Evolutionary conservation across 2,797 vertebrate genomes (phyloP), one percentile per base, ranked within the genome.

Genomic region (Taeniopygia guttata): DNA sequence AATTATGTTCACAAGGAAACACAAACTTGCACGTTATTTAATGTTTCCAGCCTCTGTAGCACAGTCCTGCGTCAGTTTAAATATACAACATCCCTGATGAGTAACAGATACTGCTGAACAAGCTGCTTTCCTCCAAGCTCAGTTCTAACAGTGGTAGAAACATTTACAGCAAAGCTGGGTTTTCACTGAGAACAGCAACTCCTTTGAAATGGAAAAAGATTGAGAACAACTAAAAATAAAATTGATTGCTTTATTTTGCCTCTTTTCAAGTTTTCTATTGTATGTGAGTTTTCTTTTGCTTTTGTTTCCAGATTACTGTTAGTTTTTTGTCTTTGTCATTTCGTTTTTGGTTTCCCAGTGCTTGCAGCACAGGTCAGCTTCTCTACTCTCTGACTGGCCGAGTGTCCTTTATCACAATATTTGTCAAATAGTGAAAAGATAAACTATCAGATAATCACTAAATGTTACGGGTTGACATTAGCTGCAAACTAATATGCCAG

Each of bases 1-100:
- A 95, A 95, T 95, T 93, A 96, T 73, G 86, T 94, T 96, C 96
- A 91, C 83, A 94, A 95, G 93, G 94, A 96, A 97, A 94, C 81
- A 88, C 94, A 94, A 84, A 91, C 91, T 79, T 82, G 74, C 77
- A 96, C 11, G 5, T 96, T 95, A 94, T 93, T 97, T 96, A 95
- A 93, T 1, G 23, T 96, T 94, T 95, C 95, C 93, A 96, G 90
- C 85, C 94, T 94, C 91, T 80, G 94, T 81, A 91, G 80, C 4
- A 2, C 54, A 81, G 87, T 77, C 64, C 94, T 90, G 74, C 30
- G 15, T 94, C 96, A 91, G 80, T 84, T 96, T 94, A 96, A 95
- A 94, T 94, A 95, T 58, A 95, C 94, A 94, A 90, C 85, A 84
- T 76, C 85, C 79, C 45, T 45, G 32, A 91, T 90, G 87, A 96